phyloP scores from a whole-genome alignment of 2,113 vertebrate species.

The Burhinus oedicnemus region DNA sequence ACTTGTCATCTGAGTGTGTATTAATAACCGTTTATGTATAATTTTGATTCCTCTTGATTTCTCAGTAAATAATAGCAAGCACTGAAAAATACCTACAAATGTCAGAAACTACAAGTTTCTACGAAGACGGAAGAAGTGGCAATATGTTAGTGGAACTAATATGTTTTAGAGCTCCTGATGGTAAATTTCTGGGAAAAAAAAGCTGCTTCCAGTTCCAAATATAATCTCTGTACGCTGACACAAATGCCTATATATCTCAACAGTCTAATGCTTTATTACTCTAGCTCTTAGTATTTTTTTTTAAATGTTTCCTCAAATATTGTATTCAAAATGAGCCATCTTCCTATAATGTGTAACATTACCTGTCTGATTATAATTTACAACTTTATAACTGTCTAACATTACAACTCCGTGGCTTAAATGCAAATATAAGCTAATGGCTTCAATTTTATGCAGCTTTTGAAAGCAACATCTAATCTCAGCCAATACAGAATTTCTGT shows the following conservation, averaged over 20 bases:
- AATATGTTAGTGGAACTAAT: not conserved
- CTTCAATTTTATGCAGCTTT: not conserved
- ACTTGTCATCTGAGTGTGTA: not conserved
- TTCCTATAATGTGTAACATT: not conserved
- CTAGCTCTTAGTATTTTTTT: not conserved
- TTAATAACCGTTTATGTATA: not conserved
- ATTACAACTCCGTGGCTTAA: conserved; percentile 27
- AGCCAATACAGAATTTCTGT: not conserved
- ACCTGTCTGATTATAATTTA: conserved; percentile 37
- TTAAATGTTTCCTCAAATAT: not conserved
- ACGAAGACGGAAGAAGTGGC: not conserved
- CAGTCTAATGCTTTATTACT: conserved; percentile 9
- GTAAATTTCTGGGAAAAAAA: not conserved
- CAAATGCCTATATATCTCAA: not conserved
- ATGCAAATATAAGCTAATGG: conserved; percentile 38
- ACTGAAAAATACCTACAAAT: not conserved
- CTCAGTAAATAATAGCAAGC: not conserved
- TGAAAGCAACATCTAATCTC: not conserved
- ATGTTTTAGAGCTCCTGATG: not conserved
- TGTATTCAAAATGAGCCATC: conserved; percentile 7
- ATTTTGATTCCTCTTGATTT: not conserved
- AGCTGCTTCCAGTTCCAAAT: not conserved
- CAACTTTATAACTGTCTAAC: not conserved
- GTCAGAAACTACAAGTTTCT: not conserved
- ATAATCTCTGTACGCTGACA: not conserved